A percentile compares a stretch with the other conserved stretches of the same genome.
Conservation (phyloP, 1,140 invertebrate species). For the Wiebesia pumilae region DNA sequence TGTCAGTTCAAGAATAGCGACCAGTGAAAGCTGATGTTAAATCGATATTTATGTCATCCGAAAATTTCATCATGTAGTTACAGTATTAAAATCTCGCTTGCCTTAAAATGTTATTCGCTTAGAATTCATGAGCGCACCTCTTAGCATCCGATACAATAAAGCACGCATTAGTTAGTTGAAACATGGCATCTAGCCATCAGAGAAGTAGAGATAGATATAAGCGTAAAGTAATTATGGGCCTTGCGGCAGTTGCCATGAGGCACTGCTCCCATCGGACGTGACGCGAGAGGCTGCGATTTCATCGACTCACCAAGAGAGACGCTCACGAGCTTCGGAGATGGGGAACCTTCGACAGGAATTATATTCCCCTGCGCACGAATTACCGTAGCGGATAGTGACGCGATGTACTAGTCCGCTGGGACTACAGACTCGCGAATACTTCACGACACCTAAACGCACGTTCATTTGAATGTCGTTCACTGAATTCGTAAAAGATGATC, state of each 20-base stretch:
- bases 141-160: neutral
- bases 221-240: conserved; percentile 40
- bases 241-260: neutral
- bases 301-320: conserved; percentile 20
- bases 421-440: neutral
- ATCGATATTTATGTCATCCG: too few relatives aligned
- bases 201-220: neutral
- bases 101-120: neutral
- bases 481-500: too few relatives aligned
- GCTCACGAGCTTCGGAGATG: too few relatives aligned
- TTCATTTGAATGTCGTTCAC: neutral
- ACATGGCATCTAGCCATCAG: neutral
- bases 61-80: too few relatives aligned
- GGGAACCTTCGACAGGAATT: conserved; percentile 58
- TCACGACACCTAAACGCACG: neutral
- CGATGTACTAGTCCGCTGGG: conserved; percentile 22
- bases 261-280: conserved; percentile 10
- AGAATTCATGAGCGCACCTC: neutral
- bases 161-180: neutral
- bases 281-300: conserved; percentile 43
- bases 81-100: neutral
- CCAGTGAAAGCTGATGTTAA: too few relatives aligned
- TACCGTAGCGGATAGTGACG: neutral
- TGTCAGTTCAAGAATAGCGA: too few relatives aligned
- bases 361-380: conserved; percentile 58